Evolutionary conservation across 2,888 invertebrate species (phyloP).

Genomic region (Xestobium rufovillosum): DNA sequence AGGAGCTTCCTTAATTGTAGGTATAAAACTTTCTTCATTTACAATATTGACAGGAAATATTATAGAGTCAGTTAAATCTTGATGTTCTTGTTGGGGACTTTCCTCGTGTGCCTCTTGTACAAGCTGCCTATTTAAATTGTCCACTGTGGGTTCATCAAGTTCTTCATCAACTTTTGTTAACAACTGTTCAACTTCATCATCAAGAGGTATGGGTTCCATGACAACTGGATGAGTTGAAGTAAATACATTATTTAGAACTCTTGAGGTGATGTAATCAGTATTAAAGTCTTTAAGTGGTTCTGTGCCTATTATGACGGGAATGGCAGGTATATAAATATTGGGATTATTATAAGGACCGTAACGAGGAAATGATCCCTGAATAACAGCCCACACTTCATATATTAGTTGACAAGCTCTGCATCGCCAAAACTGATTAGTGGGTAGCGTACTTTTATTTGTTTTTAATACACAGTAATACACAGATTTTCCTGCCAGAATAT

Average conservation of each 20-base stretch:
- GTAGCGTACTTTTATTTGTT: slow-evolving; percentile 21
- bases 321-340: slow-evolving; percentile 29
- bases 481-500: slow-evolving; percentile 25
- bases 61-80: too few relatives aligned
- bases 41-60: too few relatives aligned
- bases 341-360: slow-evolving; percentile 29
- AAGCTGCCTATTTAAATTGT: slow-evolving; percentile 27
- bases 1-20: too few relatives aligned
- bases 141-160: slow-evolving; percentile 25
- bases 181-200: slow-evolving; percentile 28
- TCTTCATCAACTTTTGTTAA: slow-evolving; percentile 27
- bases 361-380: slow-evolving; percentile 26
- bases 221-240: slow-evolving; percentile 18
- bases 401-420: slow-evolving; percentile 26
- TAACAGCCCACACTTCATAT: slow-evolving; percentile 30
- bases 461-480: slow-evolving; percentile 28
- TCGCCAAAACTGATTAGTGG: slow-evolving; percentile 29
- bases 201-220: slow-evolving; percentile 25
- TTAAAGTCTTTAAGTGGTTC: slow-evolving; percentile 26
- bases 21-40: too few relatives aligned
- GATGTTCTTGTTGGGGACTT: too few relatives aligned
- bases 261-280: slow-evolving; percentile 22
- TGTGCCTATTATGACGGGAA: slow-evolving; percentile 30
- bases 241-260: slow-evolving; percentile 23
- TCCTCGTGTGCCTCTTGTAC: too few relatives aligned